Evolutionary conservation across 2,797 vertebrate genomes (phyloP).

Genomic region (Danio albolineatus): DNA sequence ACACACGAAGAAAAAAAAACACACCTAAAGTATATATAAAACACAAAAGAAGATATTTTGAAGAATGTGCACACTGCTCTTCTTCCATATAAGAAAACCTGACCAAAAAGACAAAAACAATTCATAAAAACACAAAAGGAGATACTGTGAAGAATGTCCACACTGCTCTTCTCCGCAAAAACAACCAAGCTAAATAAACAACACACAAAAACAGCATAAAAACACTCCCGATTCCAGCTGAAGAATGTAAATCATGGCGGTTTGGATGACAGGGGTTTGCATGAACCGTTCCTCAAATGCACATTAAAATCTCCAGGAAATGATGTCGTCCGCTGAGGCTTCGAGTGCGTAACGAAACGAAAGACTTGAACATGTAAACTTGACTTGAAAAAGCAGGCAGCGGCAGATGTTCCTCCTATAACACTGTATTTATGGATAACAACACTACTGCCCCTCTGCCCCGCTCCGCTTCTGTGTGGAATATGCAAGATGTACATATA

Average conservation of each 20-base stretch:
- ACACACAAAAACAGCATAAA: too few species aligned
- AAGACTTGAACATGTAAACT: conserved; percentile 6
- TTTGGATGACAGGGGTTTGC: background rate
- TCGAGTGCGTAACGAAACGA: conserved; percentile 1
- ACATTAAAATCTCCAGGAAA: background rate
- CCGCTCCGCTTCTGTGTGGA: conserved; percentile 61
- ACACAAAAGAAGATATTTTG: too few species aligned
- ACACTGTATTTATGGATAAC: conserved; percentile 50
- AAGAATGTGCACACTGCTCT: too few species aligned
- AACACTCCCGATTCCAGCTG: background rate
- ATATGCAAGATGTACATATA: conserved; percentile 68
- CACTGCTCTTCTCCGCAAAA: too few species aligned
- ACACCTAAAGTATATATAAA: too few species aligned
- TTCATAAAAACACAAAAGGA: too few species aligned
- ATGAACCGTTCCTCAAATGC: background rate
- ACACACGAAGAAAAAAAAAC: too few species aligned
- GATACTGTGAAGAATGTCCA: too few species aligned
- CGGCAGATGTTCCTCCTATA: conserved; percentile 1
- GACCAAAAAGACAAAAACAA: too few species aligned
- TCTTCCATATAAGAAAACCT: too few species aligned
- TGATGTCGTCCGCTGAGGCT: background rate
- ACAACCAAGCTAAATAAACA: too few species aligned
- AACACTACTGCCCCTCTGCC: conserved; percentile 55
- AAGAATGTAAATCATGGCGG: background rate
- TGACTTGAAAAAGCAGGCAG: conserved; percentile 39